These are phyloP conservation scores for Hepsetus odoe DNA, from an alignment of 2,113 vertebrate species.

Conservation along the genomic window DNA sequence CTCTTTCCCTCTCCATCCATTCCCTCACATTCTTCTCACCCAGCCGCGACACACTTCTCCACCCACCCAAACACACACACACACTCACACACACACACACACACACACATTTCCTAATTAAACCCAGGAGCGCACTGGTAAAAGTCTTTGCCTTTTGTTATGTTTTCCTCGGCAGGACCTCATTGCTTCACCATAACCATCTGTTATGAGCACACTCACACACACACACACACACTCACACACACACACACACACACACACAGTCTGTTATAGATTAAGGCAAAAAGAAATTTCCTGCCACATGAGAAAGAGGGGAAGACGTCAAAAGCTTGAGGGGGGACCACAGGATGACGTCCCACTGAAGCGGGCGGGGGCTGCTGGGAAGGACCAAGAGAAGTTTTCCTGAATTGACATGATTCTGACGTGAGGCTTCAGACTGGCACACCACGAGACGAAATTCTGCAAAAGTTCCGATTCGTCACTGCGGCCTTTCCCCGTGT, in stretches of 20 bases:
- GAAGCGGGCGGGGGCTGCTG: background rate
- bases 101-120: constrained; percentile 52
- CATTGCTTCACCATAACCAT: constrained; percentile 16
- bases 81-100: constrained; percentile 35
- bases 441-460: too few relatives aligned
- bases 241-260: constrained; percentile 13
- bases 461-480: too few relatives aligned
- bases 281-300: background rate
- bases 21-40: background rate
- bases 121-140: constrained; percentile 43
- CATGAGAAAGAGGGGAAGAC: background rate
- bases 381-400: too few relatives aligned
- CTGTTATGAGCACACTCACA: background rate
- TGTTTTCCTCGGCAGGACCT: constrained; percentile 42
- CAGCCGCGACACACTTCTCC: background rate
- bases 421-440: too few relatives aligned
- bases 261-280: background rate
- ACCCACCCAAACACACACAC: constrained; percentile 25
- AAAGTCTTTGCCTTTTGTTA: constrained; percentile 41
- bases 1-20: constrained; percentile 8
- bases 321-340: background rate
- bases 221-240: background rate
- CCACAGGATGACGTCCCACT: background rate
- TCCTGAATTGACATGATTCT: too few relatives aligned
- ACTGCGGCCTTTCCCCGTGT: too few relatives aligned